Conservation (phyloP, 1,140 invertebrate species). For the Drosophila jambulina region DNA sequence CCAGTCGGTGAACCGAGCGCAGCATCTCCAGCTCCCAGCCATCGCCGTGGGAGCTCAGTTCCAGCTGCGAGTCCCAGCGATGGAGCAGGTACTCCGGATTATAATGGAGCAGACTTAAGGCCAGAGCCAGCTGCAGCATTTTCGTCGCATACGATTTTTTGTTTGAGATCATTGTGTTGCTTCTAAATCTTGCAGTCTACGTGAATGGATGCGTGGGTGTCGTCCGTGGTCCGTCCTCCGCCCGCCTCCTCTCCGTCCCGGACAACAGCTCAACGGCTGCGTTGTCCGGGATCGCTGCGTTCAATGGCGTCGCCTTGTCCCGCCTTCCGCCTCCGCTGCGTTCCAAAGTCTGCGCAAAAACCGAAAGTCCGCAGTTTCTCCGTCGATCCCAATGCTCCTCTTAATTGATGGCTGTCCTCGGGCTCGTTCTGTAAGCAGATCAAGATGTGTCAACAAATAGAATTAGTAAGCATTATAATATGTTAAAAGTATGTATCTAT, state of each 20-base stretch:
- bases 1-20: slow-evolving; percentile 86
- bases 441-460: slow-evolving; percentile 48
- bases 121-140: slow-evolving; percentile 90
- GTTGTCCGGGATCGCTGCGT: slow-evolving; percentile 65
- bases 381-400: slow-evolving; percentile 30
- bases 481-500: slow-evolving; percentile 13
- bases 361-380: slow-evolving; percentile 23
- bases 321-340: slow-evolving; percentile 24
- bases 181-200: slow-evolving; percentile 31
- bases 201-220: slow-evolving; percentile 46
- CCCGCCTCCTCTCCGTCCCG: slow-evolving; percentile 54
- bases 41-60: slow-evolving; percentile 87
- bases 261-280: slow-evolving; percentile 70
- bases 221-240: slow-evolving; percentile 36
- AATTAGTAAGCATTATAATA: slow-evolving; percentile 51
- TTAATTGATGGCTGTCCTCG: slow-evolving; percentile 53
- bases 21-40: slow-evolving; percentile 87
- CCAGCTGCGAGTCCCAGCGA: slow-evolving; percentile 84
- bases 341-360: slow-evolving; percentile 44
- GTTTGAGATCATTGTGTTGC: slow-evolving; percentile 87
- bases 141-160: slow-evolving; percentile 91
- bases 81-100: slow-evolving; percentile 88
- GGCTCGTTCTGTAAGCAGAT: slow-evolving; percentile 49
- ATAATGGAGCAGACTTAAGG: slow-evolving; percentile 90
- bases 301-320: slow-evolving; percentile 81